Conservation (phyloP, 2,113 vertebrate species). For the Lepisosteus osseus region DNA sequence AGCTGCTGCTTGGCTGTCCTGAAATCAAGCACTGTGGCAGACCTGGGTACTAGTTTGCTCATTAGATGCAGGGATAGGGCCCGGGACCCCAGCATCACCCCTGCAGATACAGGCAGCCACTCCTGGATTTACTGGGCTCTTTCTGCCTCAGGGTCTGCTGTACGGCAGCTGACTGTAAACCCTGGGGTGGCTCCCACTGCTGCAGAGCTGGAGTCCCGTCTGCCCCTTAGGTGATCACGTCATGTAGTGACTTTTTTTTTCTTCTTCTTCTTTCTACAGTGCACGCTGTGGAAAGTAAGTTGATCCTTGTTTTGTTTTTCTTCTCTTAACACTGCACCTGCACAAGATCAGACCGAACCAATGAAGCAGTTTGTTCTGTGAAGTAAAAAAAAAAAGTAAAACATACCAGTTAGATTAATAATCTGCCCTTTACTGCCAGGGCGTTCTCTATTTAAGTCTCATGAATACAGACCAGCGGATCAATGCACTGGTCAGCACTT, state of each 20-base stretch:
- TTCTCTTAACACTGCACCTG: constrained; percentile 3
- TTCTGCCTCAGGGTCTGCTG: neutral
- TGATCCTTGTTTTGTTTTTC: constrained; percentile 50
- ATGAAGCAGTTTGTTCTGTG: neutral
- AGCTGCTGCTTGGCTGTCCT: no score
- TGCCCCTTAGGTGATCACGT: constrained; percentile 33
- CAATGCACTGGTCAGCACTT: constrained; percentile 16
- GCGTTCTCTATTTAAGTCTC: neutral
- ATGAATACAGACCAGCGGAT: neutral
- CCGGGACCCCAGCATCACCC: no score
- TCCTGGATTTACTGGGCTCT: no score
- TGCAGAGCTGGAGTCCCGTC: constrained; percentile 28
- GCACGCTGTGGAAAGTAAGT: constrained; percentile 95
- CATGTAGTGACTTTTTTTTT: constrained; percentile 69
- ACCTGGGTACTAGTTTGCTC: no score
- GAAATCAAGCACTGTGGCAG: no score
- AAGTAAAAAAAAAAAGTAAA: neutral
- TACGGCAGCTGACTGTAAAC: neutral
- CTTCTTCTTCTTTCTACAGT: constrained; percentile 80
- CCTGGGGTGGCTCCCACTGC: neutral
- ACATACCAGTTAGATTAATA: no score
- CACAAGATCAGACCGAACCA: no score
- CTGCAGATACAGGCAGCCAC: no score
- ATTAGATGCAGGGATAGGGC: no score
- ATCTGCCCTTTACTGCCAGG: no score